Evolutionary conservation across 2,113 vertebrate species (phyloP), one percentile per base, ranked within the genome.

Genomic region (Hypanus sabinus): DNA sequence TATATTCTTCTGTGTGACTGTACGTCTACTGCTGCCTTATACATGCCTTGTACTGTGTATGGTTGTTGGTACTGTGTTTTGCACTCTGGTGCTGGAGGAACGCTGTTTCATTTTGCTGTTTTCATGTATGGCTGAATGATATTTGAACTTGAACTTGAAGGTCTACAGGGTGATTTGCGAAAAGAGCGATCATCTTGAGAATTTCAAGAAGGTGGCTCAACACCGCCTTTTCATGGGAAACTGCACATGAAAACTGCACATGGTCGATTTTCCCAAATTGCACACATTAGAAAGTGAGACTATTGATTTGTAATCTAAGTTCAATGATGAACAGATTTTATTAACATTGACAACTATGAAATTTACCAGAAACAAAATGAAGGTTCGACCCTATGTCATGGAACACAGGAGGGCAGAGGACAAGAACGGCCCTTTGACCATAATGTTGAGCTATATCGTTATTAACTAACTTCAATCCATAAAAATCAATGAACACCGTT

Each of bases 281-380:
- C 12, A 5, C 55, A 87, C 10, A 87, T 87, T 30, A 22, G 20
- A 91, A 91, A 33, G 33, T 9, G 7, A 10, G 16, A 33, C 60
- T 20, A 91, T 91, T 70, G 88, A 91, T 91, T 70, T 24, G 68
- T 68, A 70, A 91, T 91, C 36, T 91, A 91, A 91, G 70, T 91
- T 70, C 65, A 36, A 91, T n/a, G 70, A 62, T 91, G 62, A 91
- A 24, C 65, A 70, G 3, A 91, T 70, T 65, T 68, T 36, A n/a
- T 57, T 91, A 70, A n/a, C 30, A 68, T 70, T 38, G 68, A 70
- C 88, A 70, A 70, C 88, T n/a, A 70, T 91, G n/a, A 91, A 91
- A 70, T 1, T n/a, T 68, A 68, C 11, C 68, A 5, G 30, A 36
- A 68, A 90, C 57, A 90, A 65, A 90, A 5, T 24, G 60, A 65